Conservation (phyloP, 2,888 invertebrate species). For the Baronia brevicornis region DNA sequence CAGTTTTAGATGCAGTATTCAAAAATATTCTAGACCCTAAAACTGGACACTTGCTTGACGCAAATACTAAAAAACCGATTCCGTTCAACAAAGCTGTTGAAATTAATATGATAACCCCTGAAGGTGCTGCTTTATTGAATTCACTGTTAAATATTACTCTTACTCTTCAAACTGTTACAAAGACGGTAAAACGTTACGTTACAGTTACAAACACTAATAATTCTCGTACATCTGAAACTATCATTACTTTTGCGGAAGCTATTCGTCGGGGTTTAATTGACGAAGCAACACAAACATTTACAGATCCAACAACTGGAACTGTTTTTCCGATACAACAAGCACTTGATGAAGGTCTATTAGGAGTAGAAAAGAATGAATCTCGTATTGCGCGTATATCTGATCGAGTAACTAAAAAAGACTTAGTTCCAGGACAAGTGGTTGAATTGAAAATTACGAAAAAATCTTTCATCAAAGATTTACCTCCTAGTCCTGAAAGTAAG, state of each 20-base stretch:
- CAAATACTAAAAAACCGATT: slow-evolving; percentile 80
- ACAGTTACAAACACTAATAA: slow-evolving; percentile 82
- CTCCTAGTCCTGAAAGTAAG: slow-evolving; percentile 62
- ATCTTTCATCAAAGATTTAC: slow-evolving; percentile 65
- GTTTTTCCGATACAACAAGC: slow-evolving; percentile 86
- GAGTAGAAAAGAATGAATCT: slow-evolving; percentile 75
- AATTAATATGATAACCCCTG: slow-evolving; percentile 87
- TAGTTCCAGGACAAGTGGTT: slow-evolving; percentile 64
- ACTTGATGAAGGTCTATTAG: slow-evolving; percentile 81
- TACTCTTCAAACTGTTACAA: slow-evolving; percentile 90
- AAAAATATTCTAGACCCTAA: slow-evolving; percentile 90
- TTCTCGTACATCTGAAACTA: slow-evolving; percentile 72
- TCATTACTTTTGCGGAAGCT: slow-evolving; percentile 86
- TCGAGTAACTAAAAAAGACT: slow-evolving; percentile 48
- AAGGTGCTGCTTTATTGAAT: slow-evolving; percentile 90
- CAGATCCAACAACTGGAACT: slow-evolving; percentile 83
- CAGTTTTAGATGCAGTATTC: slow-evolving; percentile 91
- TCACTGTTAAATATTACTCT: slow-evolving; percentile 91
- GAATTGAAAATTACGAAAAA: slow-evolving; percentile 72
- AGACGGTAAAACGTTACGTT: slow-evolving; percentile 87
- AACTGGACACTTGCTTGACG: slow-evolving; percentile 89
- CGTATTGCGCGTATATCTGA: slow-evolving; percentile 58
- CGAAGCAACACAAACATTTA: slow-evolving; percentile 83
- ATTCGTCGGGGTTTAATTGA: slow-evolving; percentile 86
- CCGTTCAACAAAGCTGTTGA: slow-evolving; percentile 91